Percentiles rank a stretch among this genome's conserved stretches.
These are phyloP conservation scores for Zonitis immaculata DNA, from an alignment of 2,888 invertebrate species.

Conservation along the genomic window DNA sequence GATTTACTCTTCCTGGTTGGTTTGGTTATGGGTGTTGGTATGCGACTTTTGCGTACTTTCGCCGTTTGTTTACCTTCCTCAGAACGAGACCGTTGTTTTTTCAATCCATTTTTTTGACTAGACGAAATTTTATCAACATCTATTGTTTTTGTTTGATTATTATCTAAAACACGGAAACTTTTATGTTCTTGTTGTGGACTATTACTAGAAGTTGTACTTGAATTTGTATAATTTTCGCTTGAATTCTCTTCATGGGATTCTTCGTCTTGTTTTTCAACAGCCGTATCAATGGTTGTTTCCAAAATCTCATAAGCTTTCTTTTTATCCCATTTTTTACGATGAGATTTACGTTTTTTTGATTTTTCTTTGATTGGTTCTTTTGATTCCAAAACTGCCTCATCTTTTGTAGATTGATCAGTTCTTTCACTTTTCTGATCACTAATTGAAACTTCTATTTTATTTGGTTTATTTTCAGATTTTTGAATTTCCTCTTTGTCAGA, in stretches of 20 bases:
- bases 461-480: too few species aligned
- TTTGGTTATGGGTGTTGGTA: constrained; percentile 37
- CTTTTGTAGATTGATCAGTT: background rate
- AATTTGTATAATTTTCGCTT: constrained; percentile 12
- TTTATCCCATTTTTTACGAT: constrained; percentile 7
- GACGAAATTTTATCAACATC: background rate
- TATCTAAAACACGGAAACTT: constrained; percentile 43
- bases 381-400: too few species aligned
- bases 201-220: constrained; percentile 18
- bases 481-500: too few species aligned
- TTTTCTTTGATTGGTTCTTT: constrained; percentile 9
- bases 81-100: constrained; percentile 34
- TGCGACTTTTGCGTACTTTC: constrained; percentile 33
- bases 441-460: background rate
- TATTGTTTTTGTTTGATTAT: constrained; percentile 28
- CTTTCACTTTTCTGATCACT: constrained; percentile 2
- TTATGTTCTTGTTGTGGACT: constrained; percentile 34
- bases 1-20: constrained; percentile 21
- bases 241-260: constrained; percentile 26
- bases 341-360: background rate
- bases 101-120: constrained; percentile 7
- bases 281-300: constrained; percentile 8
- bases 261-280: constrained; percentile 14
- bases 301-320: constrained; percentile 15
- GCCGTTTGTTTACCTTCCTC: constrained; percentile 25